Evolutionary conservation across 2,113 vertebrate species (phyloP).

Genomic region (Ceuthmochares aereus): DNA sequence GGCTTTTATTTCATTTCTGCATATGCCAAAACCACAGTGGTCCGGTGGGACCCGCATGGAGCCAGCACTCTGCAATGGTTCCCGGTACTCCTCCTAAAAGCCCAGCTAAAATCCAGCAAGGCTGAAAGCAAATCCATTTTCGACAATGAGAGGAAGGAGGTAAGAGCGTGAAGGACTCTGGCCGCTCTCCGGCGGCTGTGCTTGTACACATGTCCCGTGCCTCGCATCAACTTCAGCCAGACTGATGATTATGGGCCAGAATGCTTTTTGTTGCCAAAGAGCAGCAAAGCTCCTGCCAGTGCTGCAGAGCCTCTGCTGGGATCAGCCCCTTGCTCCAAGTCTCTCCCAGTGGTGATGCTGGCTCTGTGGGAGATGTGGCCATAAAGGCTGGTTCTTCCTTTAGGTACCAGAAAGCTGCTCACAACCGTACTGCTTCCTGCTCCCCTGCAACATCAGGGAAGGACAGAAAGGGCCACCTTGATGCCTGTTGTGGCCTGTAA

Average conservation of each 20-base stretch:
- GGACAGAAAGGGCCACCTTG: too few species aligned
- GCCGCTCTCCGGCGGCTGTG: accelerated
- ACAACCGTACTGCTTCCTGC: too few species aligned
- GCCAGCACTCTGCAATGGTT: neutral
- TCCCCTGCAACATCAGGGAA: too few species aligned
- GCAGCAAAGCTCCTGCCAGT: neutral
- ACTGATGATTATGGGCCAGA: neutral
- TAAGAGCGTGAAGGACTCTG: accelerated
- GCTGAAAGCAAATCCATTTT: neutral
- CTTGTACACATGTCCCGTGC: accelerated
- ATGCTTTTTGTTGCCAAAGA: neutral
- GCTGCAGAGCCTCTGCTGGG: accelerated
- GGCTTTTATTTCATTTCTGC: constrained; percentile 21
- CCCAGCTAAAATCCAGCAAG: neutral
- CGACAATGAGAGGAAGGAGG: accelerated
- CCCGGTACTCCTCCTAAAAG: neutral
- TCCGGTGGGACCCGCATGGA: neutral
- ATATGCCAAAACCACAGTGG: neutral
- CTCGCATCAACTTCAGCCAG: neutral
- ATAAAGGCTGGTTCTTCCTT: too few species aligned
- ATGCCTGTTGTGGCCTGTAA: too few species aligned
- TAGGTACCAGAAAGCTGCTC: too few species aligned
- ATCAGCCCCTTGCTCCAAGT: neutral
- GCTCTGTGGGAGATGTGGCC: too few species aligned
- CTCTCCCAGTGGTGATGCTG: too few species aligned